These are phyloP conservation scores for Cetonia aurata DNA, from an alignment of 2,888 invertebrate species.

Conservation along the genomic window DNA sequence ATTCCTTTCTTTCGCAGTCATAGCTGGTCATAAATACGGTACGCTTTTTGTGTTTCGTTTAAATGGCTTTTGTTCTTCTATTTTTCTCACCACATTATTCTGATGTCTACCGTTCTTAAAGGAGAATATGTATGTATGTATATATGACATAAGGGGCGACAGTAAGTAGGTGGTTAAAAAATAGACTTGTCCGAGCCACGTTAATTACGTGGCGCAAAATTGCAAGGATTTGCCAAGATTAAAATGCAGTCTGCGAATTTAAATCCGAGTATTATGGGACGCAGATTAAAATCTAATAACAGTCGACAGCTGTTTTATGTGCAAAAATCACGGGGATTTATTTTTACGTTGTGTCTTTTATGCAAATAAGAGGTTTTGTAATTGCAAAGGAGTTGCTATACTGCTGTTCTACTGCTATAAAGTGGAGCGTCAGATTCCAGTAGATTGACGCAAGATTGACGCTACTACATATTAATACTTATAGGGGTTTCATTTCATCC, in stretches of 20 bases:
- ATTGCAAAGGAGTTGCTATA: conserved; percentile 11
- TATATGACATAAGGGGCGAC: background rate
- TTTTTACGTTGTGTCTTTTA: conserved; percentile 24
- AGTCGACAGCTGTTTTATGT: conserved; percentile 28
- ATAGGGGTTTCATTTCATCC: background rate
- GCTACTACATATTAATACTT: background rate
- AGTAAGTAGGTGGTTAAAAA: conserved; percentile 19
- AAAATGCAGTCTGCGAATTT: conserved; percentile 27
- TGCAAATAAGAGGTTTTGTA: conserved; percentile 19
- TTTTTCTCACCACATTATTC: conserved; percentile 5
- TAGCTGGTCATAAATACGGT: conserved; percentile 21
- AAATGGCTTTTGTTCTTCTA: conserved; percentile 7
- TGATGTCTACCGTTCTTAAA: background rate
- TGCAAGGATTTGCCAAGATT: conserved; percentile 14
- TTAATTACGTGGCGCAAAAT: conserved; percentile 13
- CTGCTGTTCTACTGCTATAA: conserved; percentile 3
- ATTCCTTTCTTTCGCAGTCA: conserved; percentile 30
- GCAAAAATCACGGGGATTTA: conserved; percentile 18
- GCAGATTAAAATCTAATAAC: conserved; percentile 35
- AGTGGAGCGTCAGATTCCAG: conserved; percentile 20
- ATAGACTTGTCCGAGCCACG: background rate
- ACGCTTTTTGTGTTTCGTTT: background rate
- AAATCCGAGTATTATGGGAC: conserved; percentile 27
- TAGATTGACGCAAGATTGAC: background rate
- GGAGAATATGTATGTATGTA: background rate